Percentiles rank a stretch among this genome's conserved stretches.
phyloP scores from a whole-genome alignment of 2,113 vertebrate genomes.

The Ceuthmochares aereus region DNA sequence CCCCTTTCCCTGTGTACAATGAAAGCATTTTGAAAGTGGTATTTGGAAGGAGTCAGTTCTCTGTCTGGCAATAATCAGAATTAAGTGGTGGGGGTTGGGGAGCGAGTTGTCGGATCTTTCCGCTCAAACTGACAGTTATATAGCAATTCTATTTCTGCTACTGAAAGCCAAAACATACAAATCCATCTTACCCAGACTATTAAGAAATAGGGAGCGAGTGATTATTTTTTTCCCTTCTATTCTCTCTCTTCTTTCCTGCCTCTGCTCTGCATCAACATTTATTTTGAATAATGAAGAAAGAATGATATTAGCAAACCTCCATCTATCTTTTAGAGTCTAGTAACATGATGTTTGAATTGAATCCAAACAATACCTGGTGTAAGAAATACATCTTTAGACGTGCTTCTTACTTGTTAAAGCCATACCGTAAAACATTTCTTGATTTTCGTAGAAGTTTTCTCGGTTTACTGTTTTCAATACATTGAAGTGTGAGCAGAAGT shows the following conservation, averaged over 20 bases:
- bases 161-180: slow-evolving; percentile 68
- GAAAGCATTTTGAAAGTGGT: slow-evolving; percentile 63
- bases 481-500: not conserved
- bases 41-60: not conserved
- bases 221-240: not conserved
- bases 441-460: not conserved
- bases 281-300: slow-evolving; percentile 39
- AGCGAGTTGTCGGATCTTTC: slow-evolving; percentile 25
- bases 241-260: not conserved
- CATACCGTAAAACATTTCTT: not conserved
- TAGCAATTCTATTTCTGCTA: slow-evolving; percentile 67
- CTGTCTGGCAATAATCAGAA: slow-evolving; percentile 74
- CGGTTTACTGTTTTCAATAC: not conserved
- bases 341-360: not conserved
- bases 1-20: slow-evolving; percentile 54
- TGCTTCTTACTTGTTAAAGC: not conserved
- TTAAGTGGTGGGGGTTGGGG: slow-evolving; percentile 25
- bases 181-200: slow-evolving; percentile 49
- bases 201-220: slow-evolving; percentile 14
- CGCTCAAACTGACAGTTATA: slow-evolving; percentile 66
- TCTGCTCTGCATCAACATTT: not conserved
- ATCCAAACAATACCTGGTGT: not conserved
- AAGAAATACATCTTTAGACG: not conserved
- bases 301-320: slow-evolving; percentile 6
- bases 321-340: not conserved